These are phyloP conservation scores for Octomys mimax DNA, from an alignment of 2,797 vertebrate genomes.

Conservation along the genomic window DNA sequence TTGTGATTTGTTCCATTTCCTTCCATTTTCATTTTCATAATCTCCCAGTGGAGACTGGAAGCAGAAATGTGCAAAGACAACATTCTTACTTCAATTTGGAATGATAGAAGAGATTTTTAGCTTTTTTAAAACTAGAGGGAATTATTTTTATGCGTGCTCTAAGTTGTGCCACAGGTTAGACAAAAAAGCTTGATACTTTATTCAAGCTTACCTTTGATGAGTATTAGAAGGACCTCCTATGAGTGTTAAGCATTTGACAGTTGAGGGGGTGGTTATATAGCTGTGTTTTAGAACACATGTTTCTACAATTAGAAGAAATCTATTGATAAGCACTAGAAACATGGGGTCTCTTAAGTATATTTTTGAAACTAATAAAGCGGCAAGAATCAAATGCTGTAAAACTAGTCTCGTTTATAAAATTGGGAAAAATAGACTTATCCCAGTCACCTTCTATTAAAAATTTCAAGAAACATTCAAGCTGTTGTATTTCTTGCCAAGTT, in stretches of 20 bases:
- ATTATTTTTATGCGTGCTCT: not conserved
- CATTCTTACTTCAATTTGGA: not conserved
- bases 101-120: not conserved
- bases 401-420: not conserved
- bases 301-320: not conserved
- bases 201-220: not conserved
- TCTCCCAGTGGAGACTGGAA: not conserved
- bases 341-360: not conserved
- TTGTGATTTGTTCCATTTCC: not conserved
- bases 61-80: not conserved
- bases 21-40: not conserved
- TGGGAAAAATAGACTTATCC: not conserved
- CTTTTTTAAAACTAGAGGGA: conserved; percentile 38
- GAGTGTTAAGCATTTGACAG: not conserved
- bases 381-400: not conserved
- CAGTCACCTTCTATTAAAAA: not conserved
- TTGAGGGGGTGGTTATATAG: not conserved
- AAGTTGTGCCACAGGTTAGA: not conserved
- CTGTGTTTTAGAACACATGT: not conserved
- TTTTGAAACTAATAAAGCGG: conserved; percentile 5
- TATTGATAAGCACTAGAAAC: not conserved
- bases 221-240: not conserved
- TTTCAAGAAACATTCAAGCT: not conserved
- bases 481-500: not conserved
- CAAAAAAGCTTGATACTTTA: not conserved